Base-by-base conservation (phyloP, 2,888 invertebrate species). In the Xanthostigma xanthostigma region DNA sequence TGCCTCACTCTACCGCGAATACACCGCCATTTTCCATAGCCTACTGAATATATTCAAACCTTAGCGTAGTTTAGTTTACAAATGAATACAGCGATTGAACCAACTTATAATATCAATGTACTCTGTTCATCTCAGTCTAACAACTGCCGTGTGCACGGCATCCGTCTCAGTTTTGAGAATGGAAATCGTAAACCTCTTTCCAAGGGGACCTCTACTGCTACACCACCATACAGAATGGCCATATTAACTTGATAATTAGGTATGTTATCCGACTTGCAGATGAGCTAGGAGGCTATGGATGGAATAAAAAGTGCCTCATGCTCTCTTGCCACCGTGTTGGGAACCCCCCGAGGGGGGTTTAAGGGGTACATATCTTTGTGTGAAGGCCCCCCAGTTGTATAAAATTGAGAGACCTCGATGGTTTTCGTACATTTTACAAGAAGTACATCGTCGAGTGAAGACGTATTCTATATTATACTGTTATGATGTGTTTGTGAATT, bases 231-330 rank as follows among this genome's bases (percentile, higher is more conserved):
- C 77, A 75, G 78, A 78, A 80, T 80, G 76, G 77, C 83, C 82
- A 80, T 83, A 84, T 83, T 82, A 83, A 84, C 84, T 84, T 84
- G 84, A 83, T 84, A 84, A 84, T 84, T 84, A 84, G 84, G 79
- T 81, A 78, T 80, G 82, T 81, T 82, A 83, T 84, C 82, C 79
- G 84, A 84, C 83, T 84, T 84, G 83, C 84, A 84, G 84, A 84
- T 84, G 84, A 84, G 82, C 72, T 70, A 71, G 64, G 72, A 74
- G 73, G 74, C 74, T 71, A 69, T 67, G 75, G 75, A 75, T 76
- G 73, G 78, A 77, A 78, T 78, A 78, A 78, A 78, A 77, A 77
- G 76, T 73, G 73, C 74, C 75, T 75, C 75, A 74, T 74, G 73
- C 74, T 74, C 70, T 73, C 67, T 67, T 66, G 65, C 63, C 67